Evolutionary conservation across 2,888 invertebrate species (phyloP).

Genomic region (Drosophila paracracens): DNA sequence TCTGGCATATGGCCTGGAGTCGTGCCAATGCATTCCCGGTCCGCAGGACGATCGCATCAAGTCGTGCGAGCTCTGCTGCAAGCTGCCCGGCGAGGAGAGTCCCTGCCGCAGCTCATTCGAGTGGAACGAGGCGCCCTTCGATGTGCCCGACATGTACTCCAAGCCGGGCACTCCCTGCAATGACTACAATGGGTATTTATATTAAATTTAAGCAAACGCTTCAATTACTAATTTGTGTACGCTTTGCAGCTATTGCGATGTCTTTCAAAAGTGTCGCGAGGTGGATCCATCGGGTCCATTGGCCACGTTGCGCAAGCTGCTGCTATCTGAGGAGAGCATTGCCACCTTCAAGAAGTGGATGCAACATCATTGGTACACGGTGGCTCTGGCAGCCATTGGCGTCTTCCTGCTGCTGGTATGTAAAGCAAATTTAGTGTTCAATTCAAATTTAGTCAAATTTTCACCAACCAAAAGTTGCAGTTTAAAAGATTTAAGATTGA

Average conservation of each 20-base stretch:
- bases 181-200: conserved; percentile 91
- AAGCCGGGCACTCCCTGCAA: conserved; percentile 98
- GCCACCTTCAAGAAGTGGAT: conserved; percentile 95
- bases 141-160: conserved; percentile 96
- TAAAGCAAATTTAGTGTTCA: conserved; percentile 60
- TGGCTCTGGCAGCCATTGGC: conserved; percentile 90
- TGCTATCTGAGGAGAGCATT: conserved; percentile 95
- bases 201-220: background rate
- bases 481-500: background rate
- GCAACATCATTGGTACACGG: conserved; percentile 95
- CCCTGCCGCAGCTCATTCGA: conserved; percentile 95
- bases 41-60: conserved; percentile 92
- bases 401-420: conserved; percentile 93
- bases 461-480: background rate
- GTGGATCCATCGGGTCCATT: conserved; percentile 97
- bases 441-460: background rate
- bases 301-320: conserved; percentile 93
- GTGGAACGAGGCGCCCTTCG: conserved; percentile 95
- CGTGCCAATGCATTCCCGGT: conserved; percentile 95
- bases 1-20: conserved; percentile 97
- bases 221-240: background rate
- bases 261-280: conserved; percentile 92
- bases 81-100: conserved; percentile 92
- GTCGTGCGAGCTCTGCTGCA: conserved; percentile 97
- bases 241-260: conserved; percentile 87